Evolutionary conservation across 2,888 invertebrate genomes (phyloP).

Genomic region (Callinectes sapidus): DNA sequence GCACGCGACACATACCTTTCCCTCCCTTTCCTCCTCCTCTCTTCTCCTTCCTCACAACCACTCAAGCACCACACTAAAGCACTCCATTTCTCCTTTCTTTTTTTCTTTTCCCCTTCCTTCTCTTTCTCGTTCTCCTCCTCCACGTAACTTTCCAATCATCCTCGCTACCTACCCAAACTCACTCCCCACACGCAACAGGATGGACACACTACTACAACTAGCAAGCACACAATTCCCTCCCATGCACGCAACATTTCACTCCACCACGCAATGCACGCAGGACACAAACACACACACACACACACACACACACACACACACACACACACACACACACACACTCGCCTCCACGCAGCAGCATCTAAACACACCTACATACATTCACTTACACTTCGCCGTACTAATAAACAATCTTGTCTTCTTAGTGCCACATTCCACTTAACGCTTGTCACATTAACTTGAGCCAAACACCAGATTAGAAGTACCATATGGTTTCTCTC

Average conservation of each 20-base stretch:
- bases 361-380: not conserved
- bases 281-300: not conserved
- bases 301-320: not conserved
- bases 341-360: not conserved
- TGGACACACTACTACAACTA: not conserved
- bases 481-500: not conserved
- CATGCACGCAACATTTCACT: not conserved
- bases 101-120: no score
- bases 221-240: not conserved
- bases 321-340: not conserved
- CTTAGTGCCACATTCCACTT: not conserved
- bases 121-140: not conserved
- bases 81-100: not conserved
- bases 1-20: no score
- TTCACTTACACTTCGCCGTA: not conserved
- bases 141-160: not conserved
- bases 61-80: not conserved
- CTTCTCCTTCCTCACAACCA: not conserved
- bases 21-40: no score
- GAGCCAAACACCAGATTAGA: not conserved
- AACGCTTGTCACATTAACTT: not conserved
- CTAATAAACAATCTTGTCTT: not conserved
- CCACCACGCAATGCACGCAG: not conserved
- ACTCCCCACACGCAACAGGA: not conserved
- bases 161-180: not conserved